Percentiles rank a stretch among this genome's conserved stretches.
These are phyloP conservation scores for Nysson spinosus DNA, from an alignment of 2,888 invertebrate genomes.

Conservation along the genomic window DNA sequence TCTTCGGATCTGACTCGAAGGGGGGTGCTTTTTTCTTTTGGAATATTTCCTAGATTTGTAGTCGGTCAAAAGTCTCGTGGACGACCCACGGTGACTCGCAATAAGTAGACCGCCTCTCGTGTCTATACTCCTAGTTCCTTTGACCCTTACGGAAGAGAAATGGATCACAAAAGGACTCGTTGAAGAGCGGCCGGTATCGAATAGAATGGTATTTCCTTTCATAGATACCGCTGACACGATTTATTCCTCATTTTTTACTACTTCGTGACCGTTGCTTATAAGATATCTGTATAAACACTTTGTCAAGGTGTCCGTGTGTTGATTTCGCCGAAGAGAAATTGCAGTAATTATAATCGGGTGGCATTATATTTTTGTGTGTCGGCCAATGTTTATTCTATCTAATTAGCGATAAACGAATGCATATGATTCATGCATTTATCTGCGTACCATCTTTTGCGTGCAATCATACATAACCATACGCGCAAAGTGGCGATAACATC, in stretches of 20 bases:
- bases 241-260: background rate
- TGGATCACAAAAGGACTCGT: slow-evolving; percentile 31
- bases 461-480: slow-evolving; percentile 34
- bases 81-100: slow-evolving; percentile 29
- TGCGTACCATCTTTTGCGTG: slow-evolving; percentile 16
- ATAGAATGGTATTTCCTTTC: background rate
- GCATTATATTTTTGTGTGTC: slow-evolving; percentile 9
- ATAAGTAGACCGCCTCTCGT: slow-evolving; percentile 15
- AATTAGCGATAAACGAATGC: slow-evolving; percentile 47
- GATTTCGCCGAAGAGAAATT: background rate
- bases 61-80: background rate
- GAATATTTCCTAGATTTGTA: slow-evolving; percentile 33
- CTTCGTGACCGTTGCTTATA: too few relatives aligned
- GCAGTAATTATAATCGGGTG: slow-evolving; percentile 18
- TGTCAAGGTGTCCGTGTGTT: too few relatives aligned
- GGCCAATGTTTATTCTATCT: slow-evolving; percentile 22
- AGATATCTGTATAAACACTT: too few relatives aligned
- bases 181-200: too few relatives aligned
- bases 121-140: slow-evolving; percentile 29
- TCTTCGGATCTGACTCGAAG: too few relatives aligned
- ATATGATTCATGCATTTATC: slow-evolving; percentile 38
- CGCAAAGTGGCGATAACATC: slow-evolving; percentile 48
- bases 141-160: slow-evolving; percentile 11
- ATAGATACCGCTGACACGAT: background rate
- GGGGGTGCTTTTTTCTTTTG: slow-evolving; percentile 26